Percentiles rank a stretch among this genome's conserved stretches.
Evolutionary conservation across 2,797 vertebrate species (phyloP).

Genomic region (Amblyopsis hoosieri): DNA sequence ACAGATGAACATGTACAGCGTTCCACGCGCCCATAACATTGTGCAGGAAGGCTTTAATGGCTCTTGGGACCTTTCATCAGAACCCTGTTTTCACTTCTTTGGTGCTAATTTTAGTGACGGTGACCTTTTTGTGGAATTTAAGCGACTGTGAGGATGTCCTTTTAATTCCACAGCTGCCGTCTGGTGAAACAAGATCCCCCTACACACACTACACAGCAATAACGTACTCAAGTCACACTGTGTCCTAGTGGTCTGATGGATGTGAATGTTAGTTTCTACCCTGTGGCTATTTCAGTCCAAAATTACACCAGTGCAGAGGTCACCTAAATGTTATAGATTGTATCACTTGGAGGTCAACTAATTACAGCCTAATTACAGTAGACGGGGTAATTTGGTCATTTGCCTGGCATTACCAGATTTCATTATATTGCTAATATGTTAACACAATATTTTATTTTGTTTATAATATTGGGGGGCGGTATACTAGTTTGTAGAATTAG

Average conservation of each 20-base stretch:
- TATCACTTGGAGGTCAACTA: not conserved
- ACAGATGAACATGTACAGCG: not conserved
- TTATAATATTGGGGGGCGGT: too few relatives aligned
- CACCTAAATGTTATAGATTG: slow-evolving; percentile 34
- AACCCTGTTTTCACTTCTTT: slow-evolving; percentile 52
- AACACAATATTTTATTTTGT: too few relatives aligned
- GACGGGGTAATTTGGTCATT: too few relatives aligned
- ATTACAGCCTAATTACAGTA: too few relatives aligned
- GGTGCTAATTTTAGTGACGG: slow-evolving; percentile 74
- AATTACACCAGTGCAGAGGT: slow-evolving; percentile 3
- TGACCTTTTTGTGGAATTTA: slow-evolving; percentile 81
- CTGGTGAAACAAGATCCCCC: slow-evolving; percentile 74
- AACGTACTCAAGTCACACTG: slow-evolving; percentile 52
- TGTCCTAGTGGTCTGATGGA: slow-evolving; percentile 60
- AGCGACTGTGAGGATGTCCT: slow-evolving; percentile 34
- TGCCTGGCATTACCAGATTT: too few relatives aligned
- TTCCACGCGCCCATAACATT: slow-evolving; percentile 25
- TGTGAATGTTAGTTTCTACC: not conserved
- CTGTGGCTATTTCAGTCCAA: slow-evolving; percentile 48
- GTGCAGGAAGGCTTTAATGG: slow-evolving; percentile 28
- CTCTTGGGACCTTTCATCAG: slow-evolving; percentile 17
- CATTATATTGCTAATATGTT: too few relatives aligned
- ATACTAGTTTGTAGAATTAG: too few relatives aligned
- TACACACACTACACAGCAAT: slow-evolving; percentile 45
- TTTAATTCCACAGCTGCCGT: slow-evolving; percentile 74